Evolutionary conservation across 2,113 vertebrate species (phyloP).

Genomic region (Lynx canadensis): DNA sequence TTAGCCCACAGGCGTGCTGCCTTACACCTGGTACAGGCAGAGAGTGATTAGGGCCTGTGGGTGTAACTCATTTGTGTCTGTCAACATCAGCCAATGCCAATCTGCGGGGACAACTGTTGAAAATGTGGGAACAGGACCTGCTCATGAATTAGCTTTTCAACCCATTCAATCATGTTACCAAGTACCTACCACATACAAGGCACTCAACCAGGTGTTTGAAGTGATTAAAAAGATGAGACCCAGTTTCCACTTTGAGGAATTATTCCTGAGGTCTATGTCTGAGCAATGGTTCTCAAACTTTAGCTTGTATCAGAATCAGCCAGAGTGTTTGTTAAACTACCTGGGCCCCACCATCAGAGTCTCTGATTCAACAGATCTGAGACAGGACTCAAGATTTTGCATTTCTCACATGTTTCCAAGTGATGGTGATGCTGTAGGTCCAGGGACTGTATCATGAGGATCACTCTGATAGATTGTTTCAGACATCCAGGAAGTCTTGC

Average conservation of each 20-base stretch:
- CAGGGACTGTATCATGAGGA: background rate
- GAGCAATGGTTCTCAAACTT: slow-evolving; percentile 25
- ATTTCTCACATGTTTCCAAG: background rate
- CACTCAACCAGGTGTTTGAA: slow-evolving; percentile 71
- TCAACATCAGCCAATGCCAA: slow-evolving; percentile 77
- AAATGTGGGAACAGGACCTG: slow-evolving; percentile 67
- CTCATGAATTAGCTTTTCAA: slow-evolving; percentile 69
- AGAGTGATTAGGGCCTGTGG: slow-evolving; percentile 16
- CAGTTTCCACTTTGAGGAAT: slow-evolving; percentile 11
- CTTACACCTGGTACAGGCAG: slow-evolving; percentile 75
- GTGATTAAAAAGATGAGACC: slow-evolving; percentile 51
- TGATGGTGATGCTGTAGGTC: background rate
- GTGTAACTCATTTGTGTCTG: slow-evolving; percentile 63
- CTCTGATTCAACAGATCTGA: background rate
- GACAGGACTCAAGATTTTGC: background rate
- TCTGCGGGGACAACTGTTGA: slow-evolving; percentile 71
- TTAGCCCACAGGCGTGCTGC: slow-evolving; percentile 74
- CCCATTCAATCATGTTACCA: slow-evolving; percentile 69
- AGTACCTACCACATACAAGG: slow-evolving; percentile 69
- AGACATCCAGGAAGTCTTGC: background rate
- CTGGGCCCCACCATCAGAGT: background rate
- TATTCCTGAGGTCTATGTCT: background rate
- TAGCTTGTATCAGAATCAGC: background rate
- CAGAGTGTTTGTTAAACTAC: background rate
- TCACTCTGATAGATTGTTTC: background rate